Base-by-base conservation (phyloP, 2,113 vertebrate species). In the Thomomys bottae region DNA sequence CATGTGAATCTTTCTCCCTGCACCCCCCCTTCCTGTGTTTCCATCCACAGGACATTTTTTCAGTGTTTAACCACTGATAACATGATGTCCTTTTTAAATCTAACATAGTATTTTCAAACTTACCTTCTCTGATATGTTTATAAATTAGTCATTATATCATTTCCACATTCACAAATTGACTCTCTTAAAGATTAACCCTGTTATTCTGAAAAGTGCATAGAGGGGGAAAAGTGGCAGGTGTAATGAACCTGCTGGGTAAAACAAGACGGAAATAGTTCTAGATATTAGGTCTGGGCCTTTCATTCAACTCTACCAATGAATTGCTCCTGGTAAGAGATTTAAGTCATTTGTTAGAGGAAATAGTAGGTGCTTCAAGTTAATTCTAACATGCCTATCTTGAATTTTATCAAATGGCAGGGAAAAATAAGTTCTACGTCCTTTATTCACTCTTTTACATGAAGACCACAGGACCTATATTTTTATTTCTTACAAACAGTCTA, bases 151-250 rank as follows among this genome's bases (percentile, higher is more conserved):
- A 38, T 24, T 92, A 3, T 66, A 59, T 72, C 70, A 70, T 49
- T 75, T 21, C 14, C 36, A 78, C n/a, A 90, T 61, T 83, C n/a
- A 70, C 54, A 92, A 92, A 75, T 64, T 70, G 3, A 82, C 4
- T 42, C 36, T 86, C 30, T 87, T 45, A 89, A 88, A 77, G 40
- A 81, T 72, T 61, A 84, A 30, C 30, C 30, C 18, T 84, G 40
- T 84, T 75, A 49, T 91, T 91, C 36, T 89, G 36, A 85, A 92
- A 90, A 42, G 32, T 80, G 6, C 2, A 17, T 54, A 70, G 26
- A 54, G 70, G 26, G 2, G 23, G 8, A 9, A 83, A 24, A 71
- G 45, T 45, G 45, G 45, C 45, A 45, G 45, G 45, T 45, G 45
- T 11, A 45, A 45, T 45, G 4, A 38, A 45, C 59, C 15, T 61